Evolutionary conservation across 2,113 vertebrate species (phyloP).

Genomic region (Chaetodon trifascialis): DNA sequence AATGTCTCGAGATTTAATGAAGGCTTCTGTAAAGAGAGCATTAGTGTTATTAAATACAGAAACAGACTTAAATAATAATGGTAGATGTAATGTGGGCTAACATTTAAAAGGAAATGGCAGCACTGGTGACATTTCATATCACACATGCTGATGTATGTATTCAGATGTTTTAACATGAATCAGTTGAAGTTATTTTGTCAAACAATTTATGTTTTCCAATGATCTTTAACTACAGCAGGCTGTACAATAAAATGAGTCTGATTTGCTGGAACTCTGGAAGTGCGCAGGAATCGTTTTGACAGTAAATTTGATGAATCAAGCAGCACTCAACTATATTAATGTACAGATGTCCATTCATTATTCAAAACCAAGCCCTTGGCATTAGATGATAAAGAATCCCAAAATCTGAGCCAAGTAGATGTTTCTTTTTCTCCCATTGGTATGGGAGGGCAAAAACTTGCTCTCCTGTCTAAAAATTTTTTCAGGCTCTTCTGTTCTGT

Average conservation of each 20-base stretch:
- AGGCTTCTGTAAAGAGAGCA: background rate
- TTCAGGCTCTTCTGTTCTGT: too few relatives aligned
- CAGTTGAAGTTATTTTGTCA: background rate
- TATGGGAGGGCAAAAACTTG: background rate
- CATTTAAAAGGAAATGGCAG: background rate
- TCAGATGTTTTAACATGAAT: background rate
- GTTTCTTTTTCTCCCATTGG: background rate
- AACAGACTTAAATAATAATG: background rate
- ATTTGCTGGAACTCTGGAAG: conserved; percentile 11
- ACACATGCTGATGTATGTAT: background rate
- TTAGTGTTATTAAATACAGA: conserved; percentile 11
- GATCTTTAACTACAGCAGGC: background rate
- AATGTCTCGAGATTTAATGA: background rate
- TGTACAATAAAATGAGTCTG: background rate
- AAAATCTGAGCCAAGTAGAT: conserved; percentile 1
- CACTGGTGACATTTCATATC: background rate
- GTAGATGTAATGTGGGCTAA: background rate
- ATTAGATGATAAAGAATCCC: conserved; percentile 12
- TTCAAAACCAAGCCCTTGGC: conserved; percentile 25
- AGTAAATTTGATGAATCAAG: conserved; percentile 26
- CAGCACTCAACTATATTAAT: conserved; percentile 9
- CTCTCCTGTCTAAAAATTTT: background rate
- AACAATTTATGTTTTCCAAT: background rate
- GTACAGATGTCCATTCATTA: conserved; percentile 25
- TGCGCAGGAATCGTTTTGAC: background rate